phyloP scores from a whole-genome alignment of 2,113 vertebrate genomes.

The Danionella cerebrum region DNA sequence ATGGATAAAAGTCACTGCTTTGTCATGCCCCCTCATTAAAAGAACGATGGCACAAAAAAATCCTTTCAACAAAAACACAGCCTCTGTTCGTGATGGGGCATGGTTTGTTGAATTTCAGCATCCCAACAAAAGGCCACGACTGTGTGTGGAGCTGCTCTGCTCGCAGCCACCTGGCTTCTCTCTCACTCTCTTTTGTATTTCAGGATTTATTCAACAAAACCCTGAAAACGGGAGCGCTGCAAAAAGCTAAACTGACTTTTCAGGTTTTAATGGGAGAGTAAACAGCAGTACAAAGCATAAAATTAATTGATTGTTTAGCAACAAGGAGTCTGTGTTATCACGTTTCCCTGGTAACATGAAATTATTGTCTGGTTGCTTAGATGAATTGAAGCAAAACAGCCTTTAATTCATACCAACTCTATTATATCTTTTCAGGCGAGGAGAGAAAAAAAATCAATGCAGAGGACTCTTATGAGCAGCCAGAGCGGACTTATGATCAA shows the following conservation, averaged over 20 bases:
- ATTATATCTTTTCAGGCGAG: slow-evolving; percentile 48
- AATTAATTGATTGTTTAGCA: slow-evolving; percentile 86
- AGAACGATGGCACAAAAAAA: slow-evolving; percentile 34
- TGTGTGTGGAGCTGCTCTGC: slow-evolving; percentile 34
- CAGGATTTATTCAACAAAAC: slow-evolving; percentile 50
- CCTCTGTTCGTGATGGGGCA: slow-evolving; percentile 28
- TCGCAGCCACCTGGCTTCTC: slow-evolving; percentile 46
- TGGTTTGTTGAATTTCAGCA: slow-evolving; percentile 46
- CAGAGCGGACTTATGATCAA: slow-evolving; percentile 65
- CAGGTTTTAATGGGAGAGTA: slow-evolving; percentile 59
- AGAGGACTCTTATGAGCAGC: slow-evolving; percentile 62
- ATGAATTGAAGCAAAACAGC: slow-evolving; percentile 81
- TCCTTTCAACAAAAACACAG: slow-evolving; percentile 39
- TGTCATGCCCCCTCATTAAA: slow-evolving; percentile 29
- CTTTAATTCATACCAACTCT: slow-evolving; percentile 77
- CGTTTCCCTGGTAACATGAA: slow-evolving; percentile 77
- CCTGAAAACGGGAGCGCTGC: slow-evolving; percentile 37
- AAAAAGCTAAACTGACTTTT: slow-evolving; percentile 50
- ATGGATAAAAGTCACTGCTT: slow-evolving; percentile 30
- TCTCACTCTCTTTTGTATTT: slow-evolving; percentile 47
- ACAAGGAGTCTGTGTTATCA: slow-evolving; percentile 76
- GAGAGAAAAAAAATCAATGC: slow-evolving; percentile 61
- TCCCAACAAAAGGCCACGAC: slow-evolving; percentile 35
- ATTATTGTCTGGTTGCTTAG: slow-evolving; percentile 77
- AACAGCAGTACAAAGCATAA: slow-evolving; percentile 67